These are phyloP conservation scores for Eulacestoma nigropectus DNA, from an alignment of 2,113 vertebrate species.

Conservation along the genomic window DNA sequence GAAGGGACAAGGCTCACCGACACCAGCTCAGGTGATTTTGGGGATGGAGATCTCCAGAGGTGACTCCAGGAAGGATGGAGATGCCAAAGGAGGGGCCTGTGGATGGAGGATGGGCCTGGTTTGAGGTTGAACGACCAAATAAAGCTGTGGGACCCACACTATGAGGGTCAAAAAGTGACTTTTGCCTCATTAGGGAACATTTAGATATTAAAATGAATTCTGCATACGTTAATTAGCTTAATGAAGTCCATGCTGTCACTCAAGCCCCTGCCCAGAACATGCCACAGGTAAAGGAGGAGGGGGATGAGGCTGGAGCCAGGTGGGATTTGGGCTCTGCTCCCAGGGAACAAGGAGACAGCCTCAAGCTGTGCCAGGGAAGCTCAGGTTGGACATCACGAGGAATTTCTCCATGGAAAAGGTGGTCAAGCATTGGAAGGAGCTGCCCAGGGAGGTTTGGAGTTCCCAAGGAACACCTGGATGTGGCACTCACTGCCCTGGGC, in stretches of 20 bases:
- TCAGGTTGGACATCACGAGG: no score
- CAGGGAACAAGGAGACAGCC: not conserved
- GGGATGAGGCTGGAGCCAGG: not conserved
- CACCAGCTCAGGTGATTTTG: no score
- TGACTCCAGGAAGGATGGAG: not conserved
- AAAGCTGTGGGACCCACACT: not conserved
- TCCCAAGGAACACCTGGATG: not conserved
- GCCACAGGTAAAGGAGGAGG: not conserved
- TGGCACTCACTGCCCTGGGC: not conserved
- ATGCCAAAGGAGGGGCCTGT: not conserved
- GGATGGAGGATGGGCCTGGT: not conserved
- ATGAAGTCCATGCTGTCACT: not conserved
- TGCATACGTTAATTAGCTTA: not conserved
- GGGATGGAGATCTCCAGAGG: not conserved
- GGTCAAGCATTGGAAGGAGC: not conserved
- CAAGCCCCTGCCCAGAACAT: not conserved
- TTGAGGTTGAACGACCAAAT: not conserved
- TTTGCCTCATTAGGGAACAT: not conserved
- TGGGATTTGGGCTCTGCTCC: not conserved
- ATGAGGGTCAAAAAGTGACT: not conserved
- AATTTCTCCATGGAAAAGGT: not conserved
- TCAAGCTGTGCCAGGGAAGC: not conserved
- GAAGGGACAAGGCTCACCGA: no score
- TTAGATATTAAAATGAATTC: not conserved
- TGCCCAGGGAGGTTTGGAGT: not conserved